Conservation (phyloP, 2,113 vertebrate species). For the Hippocampus mohnikei region DNA sequence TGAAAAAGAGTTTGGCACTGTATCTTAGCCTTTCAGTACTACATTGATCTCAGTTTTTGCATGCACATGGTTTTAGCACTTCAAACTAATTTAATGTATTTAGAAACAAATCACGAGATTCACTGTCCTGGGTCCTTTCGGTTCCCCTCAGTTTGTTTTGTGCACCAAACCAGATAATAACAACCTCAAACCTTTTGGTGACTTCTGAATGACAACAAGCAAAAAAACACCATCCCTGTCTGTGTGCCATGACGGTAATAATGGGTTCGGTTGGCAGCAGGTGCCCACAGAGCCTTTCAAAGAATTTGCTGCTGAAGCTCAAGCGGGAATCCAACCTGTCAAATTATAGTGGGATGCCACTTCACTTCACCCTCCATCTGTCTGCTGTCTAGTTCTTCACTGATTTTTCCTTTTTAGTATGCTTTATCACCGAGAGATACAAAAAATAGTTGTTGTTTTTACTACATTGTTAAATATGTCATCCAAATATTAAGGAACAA, state of each 20-base stretch:
- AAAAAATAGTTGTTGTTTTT: background rate
- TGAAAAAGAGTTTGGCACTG: too few species aligned
- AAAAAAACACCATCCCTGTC: slow-evolving; percentile 10
- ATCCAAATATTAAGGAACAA: background rate
- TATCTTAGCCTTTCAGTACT: too few species aligned
- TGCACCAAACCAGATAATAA: background rate
- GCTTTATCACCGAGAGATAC: background rate
- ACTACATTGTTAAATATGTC: background rate
- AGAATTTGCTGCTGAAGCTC: slow-evolving; percentile 32
- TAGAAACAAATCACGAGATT: too few species aligned
- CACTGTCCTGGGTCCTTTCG: background rate
- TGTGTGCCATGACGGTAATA: slow-evolving; percentile 47
- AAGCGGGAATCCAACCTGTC: slow-evolving; percentile 48
- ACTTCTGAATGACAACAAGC: background rate
- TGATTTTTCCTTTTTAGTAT: background rate
- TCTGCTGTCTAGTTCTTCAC: slow-evolving; percentile 6
- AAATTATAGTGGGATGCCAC: slow-evolving; percentile 54
- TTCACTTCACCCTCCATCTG: slow-evolving; percentile 37
- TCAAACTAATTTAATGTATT: too few species aligned
- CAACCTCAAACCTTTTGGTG: background rate
- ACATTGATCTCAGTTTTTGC: too few species aligned
- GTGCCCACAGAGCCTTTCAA: slow-evolving; percentile 49
- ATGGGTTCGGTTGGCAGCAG: slow-evolving; percentile 47
- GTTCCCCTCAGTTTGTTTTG: background rate
- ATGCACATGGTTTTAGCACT: too few species aligned